Percentiles rank a stretch among this genome's conserved stretches.
Conservation (phyloP, 1,140 invertebrate species). For the Tenebrio molitor region DNA sequence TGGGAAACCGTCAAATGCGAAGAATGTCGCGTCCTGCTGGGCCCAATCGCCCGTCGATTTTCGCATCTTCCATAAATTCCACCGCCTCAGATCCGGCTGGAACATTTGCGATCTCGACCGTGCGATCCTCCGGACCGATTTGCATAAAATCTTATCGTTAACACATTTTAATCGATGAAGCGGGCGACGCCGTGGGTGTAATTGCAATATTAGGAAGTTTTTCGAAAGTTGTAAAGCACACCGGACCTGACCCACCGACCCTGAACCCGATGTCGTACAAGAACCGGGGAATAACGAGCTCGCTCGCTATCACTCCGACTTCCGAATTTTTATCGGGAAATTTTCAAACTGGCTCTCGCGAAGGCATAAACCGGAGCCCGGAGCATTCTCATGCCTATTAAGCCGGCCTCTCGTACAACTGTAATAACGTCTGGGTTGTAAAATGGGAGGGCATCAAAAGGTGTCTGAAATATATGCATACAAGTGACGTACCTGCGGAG, state of each 20-base stretch:
- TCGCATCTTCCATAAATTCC: background rate
- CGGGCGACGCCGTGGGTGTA: slow-evolving; percentile 7
- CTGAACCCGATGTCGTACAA: too few relatives aligned
- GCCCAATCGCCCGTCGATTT: too few relatives aligned
- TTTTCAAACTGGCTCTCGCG: too few relatives aligned
- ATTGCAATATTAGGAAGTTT: slow-evolving; percentile 11
- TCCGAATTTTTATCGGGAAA: too few relatives aligned
- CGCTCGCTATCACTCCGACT: too few relatives aligned
- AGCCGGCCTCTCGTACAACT: background rate
- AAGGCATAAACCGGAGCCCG: background rate
- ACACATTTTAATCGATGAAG: slow-evolving; percentile 27
- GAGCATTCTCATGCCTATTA: slow-evolving; percentile 10
- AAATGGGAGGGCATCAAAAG: slow-evolving; percentile 19
- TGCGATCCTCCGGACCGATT: background rate
- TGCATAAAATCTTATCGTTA: slow-evolving; percentile 23
- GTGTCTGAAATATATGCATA: slow-evolving; percentile 2
- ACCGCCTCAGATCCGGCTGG: background rate
- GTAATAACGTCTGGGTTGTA: slow-evolving; percentile 10
- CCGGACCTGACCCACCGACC: slow-evolving; percentile 6
- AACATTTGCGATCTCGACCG: slow-evolving; percentile 9
- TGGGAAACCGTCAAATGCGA: background rate
- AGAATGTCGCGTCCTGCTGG: too few relatives aligned
- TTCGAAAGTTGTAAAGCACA: slow-evolving; percentile 13
- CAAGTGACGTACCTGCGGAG: background rate
- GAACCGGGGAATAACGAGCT: too few relatives aligned